A percentile compares a stretch with the other conserved stretches of the same genome.
These are phyloP conservation scores for Melinaea marsaeus DNA, from an alignment of 2,888 invertebrate genomes.

Conservation along the genomic window DNA sequence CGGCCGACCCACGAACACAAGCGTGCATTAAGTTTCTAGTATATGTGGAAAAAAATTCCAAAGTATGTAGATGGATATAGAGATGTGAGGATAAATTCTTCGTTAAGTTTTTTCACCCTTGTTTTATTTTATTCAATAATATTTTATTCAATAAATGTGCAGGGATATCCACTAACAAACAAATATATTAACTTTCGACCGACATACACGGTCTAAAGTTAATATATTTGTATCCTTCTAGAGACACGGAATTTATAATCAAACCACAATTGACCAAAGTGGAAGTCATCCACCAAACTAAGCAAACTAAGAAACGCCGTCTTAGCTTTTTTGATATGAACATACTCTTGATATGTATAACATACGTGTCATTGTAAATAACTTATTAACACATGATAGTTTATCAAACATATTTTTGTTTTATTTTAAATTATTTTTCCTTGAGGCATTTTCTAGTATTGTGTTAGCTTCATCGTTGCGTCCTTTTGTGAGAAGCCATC, in stretches of 20 bases:
- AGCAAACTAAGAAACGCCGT: slow-evolving; percentile 39
- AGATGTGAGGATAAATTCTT: too few relatives aligned
- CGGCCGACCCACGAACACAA: slow-evolving; percentile 82
- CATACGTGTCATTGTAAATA: slow-evolving; percentile 42
- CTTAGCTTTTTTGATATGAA: slow-evolving; percentile 49
- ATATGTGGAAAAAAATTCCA: slow-evolving; percentile 82
- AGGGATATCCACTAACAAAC: too few relatives aligned
- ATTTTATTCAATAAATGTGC: too few relatives aligned
- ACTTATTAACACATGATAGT: slow-evolving; percentile 39
- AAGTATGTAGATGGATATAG: slow-evolving; percentile 79
- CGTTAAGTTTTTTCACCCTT: too few relatives aligned
- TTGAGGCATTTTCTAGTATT: slow-evolving; percentile 80
- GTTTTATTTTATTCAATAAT: too few relatives aligned
- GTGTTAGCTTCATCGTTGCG: slow-evolving; percentile 79
- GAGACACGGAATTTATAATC: slow-evolving; percentile 83
- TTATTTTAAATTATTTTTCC: slow-evolving; percentile 53
- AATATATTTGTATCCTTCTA: slow-evolving; percentile 86
- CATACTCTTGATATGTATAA: slow-evolving; percentile 45
- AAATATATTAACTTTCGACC: too few relatives aligned
- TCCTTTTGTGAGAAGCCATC: slow-evolving; percentile 87
- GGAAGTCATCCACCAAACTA: slow-evolving; percentile 75
- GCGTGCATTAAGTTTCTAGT: slow-evolving; percentile 82
- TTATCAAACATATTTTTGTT: slow-evolving; percentile 44
- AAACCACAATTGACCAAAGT: slow-evolving; percentile 88
- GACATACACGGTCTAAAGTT: too few relatives aligned